Conservation (phyloP, 1,140 invertebrate species). For the Ostrea denselamellosa region DNA sequence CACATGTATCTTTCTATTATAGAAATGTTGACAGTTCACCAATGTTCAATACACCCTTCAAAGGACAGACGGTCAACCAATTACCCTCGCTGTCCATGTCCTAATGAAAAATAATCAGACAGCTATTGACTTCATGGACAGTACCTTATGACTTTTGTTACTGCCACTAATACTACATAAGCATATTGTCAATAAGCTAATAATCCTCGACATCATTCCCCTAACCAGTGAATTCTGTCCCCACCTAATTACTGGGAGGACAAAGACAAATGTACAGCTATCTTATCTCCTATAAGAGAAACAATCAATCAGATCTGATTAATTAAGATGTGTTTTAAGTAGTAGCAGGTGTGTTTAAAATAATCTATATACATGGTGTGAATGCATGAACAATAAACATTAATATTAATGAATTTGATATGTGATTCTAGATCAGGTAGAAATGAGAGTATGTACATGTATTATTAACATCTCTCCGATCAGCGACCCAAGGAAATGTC, state of each 20-base stretch:
- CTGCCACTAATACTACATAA: neutral
- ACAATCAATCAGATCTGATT: no score
- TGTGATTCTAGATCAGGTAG: neutral
- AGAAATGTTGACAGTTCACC: no score
- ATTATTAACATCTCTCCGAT: neutral
- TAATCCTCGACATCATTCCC: neutral
- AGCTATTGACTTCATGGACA: neutral
- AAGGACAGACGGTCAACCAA: neutral
- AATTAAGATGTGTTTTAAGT: neutral
- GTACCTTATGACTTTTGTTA: neutral
- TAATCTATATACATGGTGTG: neutral
- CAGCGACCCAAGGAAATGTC: neutral
- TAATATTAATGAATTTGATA: neutral
- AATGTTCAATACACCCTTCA: neutral
- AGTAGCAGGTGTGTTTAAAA: neutral
- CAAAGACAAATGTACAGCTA: neutral
- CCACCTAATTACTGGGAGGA: neutral
- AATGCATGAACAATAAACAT: neutral
- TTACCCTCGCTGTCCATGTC: neutral
- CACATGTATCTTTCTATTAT: no score
- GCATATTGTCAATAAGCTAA: neutral
- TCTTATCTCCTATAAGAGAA: neutral
- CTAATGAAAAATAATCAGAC: neutral
- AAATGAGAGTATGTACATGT: neutral
- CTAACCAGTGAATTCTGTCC: neutral